Base-by-base conservation (phyloP, 2,888 invertebrate species). In the Tigriopus californicus region DNA sequence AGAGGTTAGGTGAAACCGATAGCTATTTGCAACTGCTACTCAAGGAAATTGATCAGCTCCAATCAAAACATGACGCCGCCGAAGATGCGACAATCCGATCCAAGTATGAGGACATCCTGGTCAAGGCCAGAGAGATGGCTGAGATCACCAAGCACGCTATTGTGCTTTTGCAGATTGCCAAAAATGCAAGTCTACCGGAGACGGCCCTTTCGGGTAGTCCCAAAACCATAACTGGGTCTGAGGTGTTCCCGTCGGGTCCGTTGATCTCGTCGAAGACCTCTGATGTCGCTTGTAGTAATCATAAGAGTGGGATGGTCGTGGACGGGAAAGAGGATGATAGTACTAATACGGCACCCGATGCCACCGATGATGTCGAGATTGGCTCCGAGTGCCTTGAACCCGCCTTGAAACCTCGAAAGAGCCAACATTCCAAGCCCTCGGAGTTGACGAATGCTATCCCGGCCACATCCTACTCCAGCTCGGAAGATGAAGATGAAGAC, bases 91-190 rank as follows among this genome's bases (percentile, higher is more conserved):
- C 42, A 3, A 61, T 1, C 58, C 61, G 13, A 61, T 61, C 60
- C 55, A 60, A 20, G 59, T 62, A 63, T 59, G 61, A 61, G n/a
- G 54, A 51, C 12, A 62, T 64, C 22, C 41, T 61, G 3, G 46
- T 47, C 8, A 58, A 56, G 1, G 49, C 63, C 20, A 62, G 90
- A 84, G 81, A 80, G 63, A 88, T 95, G 83, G 79, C 97, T 72
- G 94, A 97, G 75, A 86, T 92, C 67, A 87, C 97, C 65, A 97
- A 97, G 76, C 95, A 97, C 78, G 88, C 94, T 68, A 97, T 97
- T 74, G 92, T 97, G 64, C 81, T 92, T 68, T 79, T 97, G 66
- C 95, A 97, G 80, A 94, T 95, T 71, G 90, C 94, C 66, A 95
- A 95, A 82, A 60, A 56, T 18, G 47, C 48, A 12, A 49, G 20